These are phyloP conservation scores for Cataglyphis hispanica DNA, from an alignment of 1,140 invertebrate genomes.

Conservation along the genomic window DNA sequence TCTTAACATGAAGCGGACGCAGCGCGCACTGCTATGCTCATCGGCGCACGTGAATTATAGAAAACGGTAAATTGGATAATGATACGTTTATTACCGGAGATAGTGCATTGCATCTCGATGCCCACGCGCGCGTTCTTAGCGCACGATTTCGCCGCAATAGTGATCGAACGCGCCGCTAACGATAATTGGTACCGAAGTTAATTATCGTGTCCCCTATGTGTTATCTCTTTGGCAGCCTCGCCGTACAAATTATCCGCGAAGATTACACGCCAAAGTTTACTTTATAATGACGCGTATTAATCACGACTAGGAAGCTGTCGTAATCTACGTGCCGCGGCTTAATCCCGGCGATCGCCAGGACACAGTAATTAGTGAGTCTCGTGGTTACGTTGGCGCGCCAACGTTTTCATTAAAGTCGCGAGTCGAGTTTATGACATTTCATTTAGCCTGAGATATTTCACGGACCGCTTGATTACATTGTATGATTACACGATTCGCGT, in stretches of 20 bases:
- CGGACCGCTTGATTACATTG: slow-evolving; percentile 40
- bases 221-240: slow-evolving; percentile 38
- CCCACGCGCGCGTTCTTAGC: slow-evolving; percentile 24
- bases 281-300: slow-evolving; percentile 63
- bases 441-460: slow-evolving; percentile 58
- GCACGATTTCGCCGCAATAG: slow-evolving; percentile 44
- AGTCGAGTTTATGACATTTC: slow-evolving; percentile 54
- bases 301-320: slow-evolving; percentile 56
- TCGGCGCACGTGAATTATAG: slow-evolving; percentile 51
- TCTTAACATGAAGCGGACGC: slow-evolving; percentile 25
- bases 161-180: slow-evolving; percentile 50
- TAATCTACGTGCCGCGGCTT: slow-evolving; percentile 61
- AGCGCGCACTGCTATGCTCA: not conserved
- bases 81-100: slow-evolving; percentile 46
- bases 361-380: slow-evolving; percentile 60
- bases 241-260: slow-evolving; percentile 43
- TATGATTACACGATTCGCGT: slow-evolving; percentile 52
- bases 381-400: not conserved
- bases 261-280: slow-evolving; percentile 60
- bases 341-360: slow-evolving; percentile 23
- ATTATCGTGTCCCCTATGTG: slow-evolving; percentile 55
- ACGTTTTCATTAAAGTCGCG: slow-evolving; percentile 62
- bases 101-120: slow-evolving; percentile 40
- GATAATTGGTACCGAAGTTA: slow-evolving; percentile 66
- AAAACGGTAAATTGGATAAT: slow-evolving; percentile 63